Base-by-base conservation (phyloP, 2,797 vertebrate genomes). In the Okamejei kenojei region DNA sequence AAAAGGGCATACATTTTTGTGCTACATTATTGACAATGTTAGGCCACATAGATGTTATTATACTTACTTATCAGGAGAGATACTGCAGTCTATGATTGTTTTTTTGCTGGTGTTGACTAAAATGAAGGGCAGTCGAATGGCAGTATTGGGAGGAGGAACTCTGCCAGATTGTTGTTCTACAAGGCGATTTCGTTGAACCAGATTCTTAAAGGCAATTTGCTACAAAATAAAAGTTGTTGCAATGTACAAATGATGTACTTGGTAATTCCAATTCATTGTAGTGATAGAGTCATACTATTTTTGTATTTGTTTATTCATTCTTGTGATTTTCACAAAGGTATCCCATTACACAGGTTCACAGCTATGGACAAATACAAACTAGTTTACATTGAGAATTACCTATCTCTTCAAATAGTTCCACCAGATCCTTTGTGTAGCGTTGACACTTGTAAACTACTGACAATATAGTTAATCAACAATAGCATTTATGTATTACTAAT, bases 21-120 rank as follows among this genome's bases (percentile, higher is more conserved):
- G 11, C 13, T 63, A 86, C 29, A 1, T 63, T n/a, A 65, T 3
- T 65, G 21, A 68, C 65, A 7, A 21, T 11, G 21, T 8, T 8
- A 88, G 13, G 81, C 54, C n/a, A 88, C 61, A 63, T 17, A 21
- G 84, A 19, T 8, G 65, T 88, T 88, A n/a, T 7, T 19, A 4
- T 88, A 96, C 98, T 65, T 96, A 99, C 99, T 99, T 99, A 97
- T 99, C 99, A 65, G 98, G 99, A 93, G 99, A 99, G 96, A 99
- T 99, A 96, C 99, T 99, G 96, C 99, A 99, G 97, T 99, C 99
- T 11, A 99, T 99, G 96, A 99, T 98, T 0, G 99, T 99, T 96
- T 99, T 99, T 97, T 99, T 99, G 98, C 98, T 99, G 97, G 99
- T 99, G 97, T 99, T 99, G 94, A 99, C 98, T 63, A 99, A 99